Conservation (phyloP, 2,797 vertebrate species). For the Pangasius mekongensis region DNA sequence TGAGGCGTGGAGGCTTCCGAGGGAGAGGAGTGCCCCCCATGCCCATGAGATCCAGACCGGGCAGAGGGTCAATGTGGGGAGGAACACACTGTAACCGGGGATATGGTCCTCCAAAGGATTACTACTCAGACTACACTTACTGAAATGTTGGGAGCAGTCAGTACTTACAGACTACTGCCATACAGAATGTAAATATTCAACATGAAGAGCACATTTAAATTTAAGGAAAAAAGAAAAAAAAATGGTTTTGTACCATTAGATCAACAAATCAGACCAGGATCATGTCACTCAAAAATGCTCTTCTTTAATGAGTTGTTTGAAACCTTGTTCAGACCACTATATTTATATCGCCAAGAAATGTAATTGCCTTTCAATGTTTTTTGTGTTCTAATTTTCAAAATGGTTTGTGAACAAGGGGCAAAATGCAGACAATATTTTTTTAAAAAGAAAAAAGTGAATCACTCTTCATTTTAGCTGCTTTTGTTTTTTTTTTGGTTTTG, state of each 20-base stretch:
- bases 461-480: slow-evolving; percentile 71
- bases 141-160: slow-evolving; percentile 69
- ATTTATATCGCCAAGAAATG: slow-evolving; percentile 85
- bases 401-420: slow-evolving; percentile 75
- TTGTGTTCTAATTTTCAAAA: slow-evolving; percentile 67
- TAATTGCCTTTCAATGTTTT: slow-evolving; percentile 76
- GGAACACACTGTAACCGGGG: slow-evolving; percentile 74
- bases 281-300: slow-evolving; percentile 72
- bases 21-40: slow-evolving; percentile 70
- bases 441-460: slow-evolving; percentile 73
- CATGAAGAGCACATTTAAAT: slow-evolving; percentile 71
- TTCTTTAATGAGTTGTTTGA: slow-evolving; percentile 76
- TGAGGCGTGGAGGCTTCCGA: slow-evolving; percentile 68
- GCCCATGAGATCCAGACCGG: slow-evolving; percentile 72
- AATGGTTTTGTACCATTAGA: slow-evolving; percentile 78
- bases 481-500: slow-evolving; percentile 48
- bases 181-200: slow-evolving; percentile 82
- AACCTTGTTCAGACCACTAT: slow-evolving; percentile 84
- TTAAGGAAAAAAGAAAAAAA: slow-evolving; percentile 43
- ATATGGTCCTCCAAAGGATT: slow-evolving; percentile 70
- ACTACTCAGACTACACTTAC: slow-evolving; percentile 78
- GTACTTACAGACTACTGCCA: slow-evolving; percentile 70
- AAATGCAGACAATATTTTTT: slow-evolving; percentile 80
- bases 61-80: slow-evolving; percentile 72
- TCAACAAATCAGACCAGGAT: slow-evolving; percentile 72